Conservation (phyloP, 2,113 vertebrate genomes). For the Myrmecophaga tridactyla region DNA sequence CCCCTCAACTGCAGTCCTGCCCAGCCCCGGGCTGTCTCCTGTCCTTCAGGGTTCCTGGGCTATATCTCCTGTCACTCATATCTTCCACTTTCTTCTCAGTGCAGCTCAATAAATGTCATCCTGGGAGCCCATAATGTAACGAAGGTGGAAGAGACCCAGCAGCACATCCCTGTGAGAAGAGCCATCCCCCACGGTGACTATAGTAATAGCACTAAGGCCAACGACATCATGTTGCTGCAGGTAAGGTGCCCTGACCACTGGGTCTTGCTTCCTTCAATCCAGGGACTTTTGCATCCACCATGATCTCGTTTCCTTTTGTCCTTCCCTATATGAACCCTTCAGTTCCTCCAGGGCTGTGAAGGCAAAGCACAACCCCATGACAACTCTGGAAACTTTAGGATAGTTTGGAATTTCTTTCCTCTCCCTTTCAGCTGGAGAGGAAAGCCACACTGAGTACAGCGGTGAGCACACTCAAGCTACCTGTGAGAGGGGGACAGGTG, state of each 20-base stretch:
- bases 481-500: accelerated
- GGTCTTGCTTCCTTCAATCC: background rate
- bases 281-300: background rate
- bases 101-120: background rate
- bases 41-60: too few species aligned
- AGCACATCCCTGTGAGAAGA: background rate
- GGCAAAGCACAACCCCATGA: background rate
- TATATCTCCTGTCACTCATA: background rate
- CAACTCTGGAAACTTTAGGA: background rate
- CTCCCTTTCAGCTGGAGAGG: background rate
- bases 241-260: background rate
- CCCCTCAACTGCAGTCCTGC: too few species aligned
- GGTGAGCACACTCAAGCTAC: background rate
- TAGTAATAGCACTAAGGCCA: background rate
- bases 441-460: background rate
- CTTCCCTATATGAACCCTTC: background rate
- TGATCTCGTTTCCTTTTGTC: background rate
- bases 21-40: too few species aligned
- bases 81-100: background rate
- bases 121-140: background rate
- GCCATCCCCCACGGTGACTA: background rate
- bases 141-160: accelerated
- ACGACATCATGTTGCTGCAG: background rate
- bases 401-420: background rate
- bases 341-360: background rate